These are phyloP conservation scores for Liopterus haemorrhoidalis DNA, from an alignment of 2,888 invertebrate species.

Conservation along the genomic window DNA sequence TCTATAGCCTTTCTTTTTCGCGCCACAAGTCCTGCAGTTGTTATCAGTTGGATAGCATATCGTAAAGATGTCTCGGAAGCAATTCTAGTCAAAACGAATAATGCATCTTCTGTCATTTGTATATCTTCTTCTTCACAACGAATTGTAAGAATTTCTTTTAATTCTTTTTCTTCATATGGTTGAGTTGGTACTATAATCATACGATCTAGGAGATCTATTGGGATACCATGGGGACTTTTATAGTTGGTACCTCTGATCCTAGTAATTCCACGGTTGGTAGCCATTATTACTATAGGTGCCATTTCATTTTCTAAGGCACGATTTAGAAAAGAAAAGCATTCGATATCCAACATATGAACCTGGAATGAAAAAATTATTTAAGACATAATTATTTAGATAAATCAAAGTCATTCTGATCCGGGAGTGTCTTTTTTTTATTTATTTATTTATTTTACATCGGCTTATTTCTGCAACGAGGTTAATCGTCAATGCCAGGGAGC, in stretches of 20 bases:
- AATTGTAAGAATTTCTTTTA: constrained; percentile 86
- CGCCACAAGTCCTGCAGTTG: constrained; percentile 91
- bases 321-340: constrained; percentile 97
- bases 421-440: too few relatives aligned
- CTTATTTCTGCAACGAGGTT: too few relatives aligned
- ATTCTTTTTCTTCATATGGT: constrained; percentile 81
- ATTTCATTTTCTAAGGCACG: constrained; percentile 95
- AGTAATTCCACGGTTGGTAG: constrained; percentile 93
- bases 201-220: constrained; percentile 90
- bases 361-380: too few relatives aligned
- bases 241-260: constrained; percentile 92
- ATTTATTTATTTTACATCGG: too few relatives aligned
- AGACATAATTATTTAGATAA: too few relatives aligned
- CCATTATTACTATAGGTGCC: constrained; percentile 97
- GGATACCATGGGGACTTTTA: constrained; percentile 94
- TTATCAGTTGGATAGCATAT: constrained; percentile 96
- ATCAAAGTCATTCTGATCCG: too few relatives aligned
- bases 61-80: constrained; percentile 90
- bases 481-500: too few relatives aligned
- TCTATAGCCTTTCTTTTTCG: constrained; percentile 80
- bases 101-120: constrained; percentile 84
- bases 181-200: constrained; percentile 90
- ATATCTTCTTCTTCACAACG: constrained; percentile 98
- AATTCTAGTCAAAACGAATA: constrained; percentile 85
- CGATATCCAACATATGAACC: constrained; percentile 95